These are phyloP conservation scores for Aquatica leii DNA, from an alignment of 2,888 invertebrate species.

Conservation along the genomic window DNA sequence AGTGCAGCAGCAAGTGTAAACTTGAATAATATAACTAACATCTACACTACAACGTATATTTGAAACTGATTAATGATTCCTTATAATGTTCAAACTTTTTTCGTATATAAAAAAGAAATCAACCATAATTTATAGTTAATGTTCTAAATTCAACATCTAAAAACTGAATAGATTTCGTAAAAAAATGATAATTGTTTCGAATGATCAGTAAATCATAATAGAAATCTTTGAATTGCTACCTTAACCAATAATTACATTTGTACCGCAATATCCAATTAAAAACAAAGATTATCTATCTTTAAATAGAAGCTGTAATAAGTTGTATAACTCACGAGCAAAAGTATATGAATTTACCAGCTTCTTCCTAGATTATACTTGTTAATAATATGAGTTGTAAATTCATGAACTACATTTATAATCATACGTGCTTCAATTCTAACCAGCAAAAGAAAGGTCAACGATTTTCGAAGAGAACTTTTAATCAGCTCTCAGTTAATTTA, in stretches of 20 bases:
- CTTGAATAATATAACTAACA: slow-evolving; percentile 9
- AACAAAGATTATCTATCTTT: slow-evolving; percentile 31
- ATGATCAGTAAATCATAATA: slow-evolving; percentile 20
- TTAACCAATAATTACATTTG: slow-evolving; percentile 32
- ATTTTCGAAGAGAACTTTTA: slow-evolving; percentile 27
- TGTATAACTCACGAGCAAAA: slow-evolving; percentile 16
- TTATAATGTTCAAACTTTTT: slow-evolving; percentile 1
- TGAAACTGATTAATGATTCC: slow-evolving; percentile 9
- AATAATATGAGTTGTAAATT: slow-evolving; percentile 21
- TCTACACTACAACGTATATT: slow-evolving; percentile 4
- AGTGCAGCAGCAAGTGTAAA: slow-evolving; percentile 6
- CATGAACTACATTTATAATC: slow-evolving; percentile 30
- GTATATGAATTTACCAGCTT: slow-evolving; percentile 22
- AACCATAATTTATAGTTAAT: background rate
- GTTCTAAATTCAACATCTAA: no score
- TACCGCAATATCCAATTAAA: slow-evolving; percentile 34
- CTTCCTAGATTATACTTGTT: slow-evolving; percentile 22
- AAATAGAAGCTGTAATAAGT: slow-evolving; percentile 25
- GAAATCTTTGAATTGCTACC: slow-evolving; percentile 24
- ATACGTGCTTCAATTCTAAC: slow-evolving; percentile 17
- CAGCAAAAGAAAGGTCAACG: slow-evolving; percentile 27
- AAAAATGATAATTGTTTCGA: slow-evolving; percentile 19
- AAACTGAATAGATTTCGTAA: background rate
- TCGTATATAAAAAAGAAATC: background rate
- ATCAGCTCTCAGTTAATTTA: slow-evolving; percentile 31